Percentiles rank a stretch among this genome's conserved stretches.
Conservation (phyloP, 2,113 vertebrate genomes). For the Chascanopsetta lugubris region DNA sequence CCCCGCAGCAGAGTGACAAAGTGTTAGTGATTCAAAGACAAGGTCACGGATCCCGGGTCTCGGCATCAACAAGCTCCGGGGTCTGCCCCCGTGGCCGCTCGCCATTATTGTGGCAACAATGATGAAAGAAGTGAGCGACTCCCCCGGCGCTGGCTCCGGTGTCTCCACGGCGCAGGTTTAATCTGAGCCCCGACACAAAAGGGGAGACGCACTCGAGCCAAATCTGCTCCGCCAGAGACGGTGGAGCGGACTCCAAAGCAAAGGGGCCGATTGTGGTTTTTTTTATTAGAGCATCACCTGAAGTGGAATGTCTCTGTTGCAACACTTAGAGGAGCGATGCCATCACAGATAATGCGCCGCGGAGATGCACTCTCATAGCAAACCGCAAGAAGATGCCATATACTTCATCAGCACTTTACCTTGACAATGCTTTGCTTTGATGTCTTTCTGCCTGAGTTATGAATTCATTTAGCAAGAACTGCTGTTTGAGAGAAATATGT, state of each 20-base stretch:
- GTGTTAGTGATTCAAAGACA: constrained; percentile 78
- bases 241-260: neutral
- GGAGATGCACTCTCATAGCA: constrained; percentile 62
- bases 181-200: constrained; percentile 26
- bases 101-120: constrained; percentile 59
- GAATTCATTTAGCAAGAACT: constrained; percentile 79
- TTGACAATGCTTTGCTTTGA: constrained; percentile 76
- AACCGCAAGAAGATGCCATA: constrained; percentile 60
- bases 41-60: constrained; percentile 67
- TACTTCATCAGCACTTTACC: constrained; percentile 80
- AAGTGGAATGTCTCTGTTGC: constrained; percentile 50
- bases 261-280: constrained; percentile 14
- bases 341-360: constrained; percentile 61
- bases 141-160: constrained; percentile 40
- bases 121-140: constrained; percentile 58
- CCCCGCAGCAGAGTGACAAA: constrained; percentile 60
- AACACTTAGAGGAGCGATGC: constrained; percentile 37
- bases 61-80: constrained; percentile 73
- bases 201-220: neutral
- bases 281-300: constrained; percentile 48
- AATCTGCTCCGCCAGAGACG: constrained; percentile 1
- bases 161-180: constrained; percentile 44
- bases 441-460: constrained; percentile 75
- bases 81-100: constrained; percentile 68
- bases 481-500: constrained; percentile 79